Evolutionary conservation across 2,888 invertebrate species (phyloP), one percentile per base, ranked within the genome.

Genomic region (Tiphia femorata): DNA sequence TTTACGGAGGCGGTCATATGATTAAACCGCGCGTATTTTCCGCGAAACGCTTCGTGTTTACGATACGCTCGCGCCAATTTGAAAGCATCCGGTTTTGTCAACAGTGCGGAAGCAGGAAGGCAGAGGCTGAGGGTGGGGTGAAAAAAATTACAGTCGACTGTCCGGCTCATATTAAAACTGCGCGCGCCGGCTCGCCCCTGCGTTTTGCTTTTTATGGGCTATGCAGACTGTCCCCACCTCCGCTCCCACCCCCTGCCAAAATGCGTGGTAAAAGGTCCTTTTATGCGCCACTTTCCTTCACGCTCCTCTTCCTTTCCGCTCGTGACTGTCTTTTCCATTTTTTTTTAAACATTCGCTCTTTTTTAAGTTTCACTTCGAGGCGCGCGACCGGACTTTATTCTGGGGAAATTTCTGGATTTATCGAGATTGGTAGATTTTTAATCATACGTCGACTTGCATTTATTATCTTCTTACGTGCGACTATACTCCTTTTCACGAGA

Each of bases 121-220:
- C n/a, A n/a, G n/a, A n/a, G n/a, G n/a, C n/a, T n/a, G n/a, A n/a
- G n/a, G 19, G 37, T 17, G 17, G 19, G 19, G 16, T 37, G 19
- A 19, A 37, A 37, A 37, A 35, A 37, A 37, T 17, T 37, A 37
- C 14, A 37, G 10, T 16, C 4, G 37, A n/a, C 37, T 16, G 16
- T 37, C 37, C 37, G 16, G 17, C 16, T n/a, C 17, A 37, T 37
- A 37, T 37, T 37, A 37, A 37, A 37, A 37, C 17, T 19, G 37
- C 19, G 37, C 37, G 8, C 25, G 17, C 10, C 16, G 17, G 12
- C 14, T 14, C 10, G 33, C 14, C n/a, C n/a, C n/a, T n/a, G 14
- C 14, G 33, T 33, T 35, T 35, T 16, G 3, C 35, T 1, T 17
- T 6, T n/a, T n/a, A n/a, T n/a, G n/a, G n/a, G n/a, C n/a, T n/a